Percentiles rank a stretch among this genome's conserved stretches.
Evolutionary conservation across 2,113 vertebrate genomes (phyloP).

Genomic region (Crypturellus undulatus): DNA sequence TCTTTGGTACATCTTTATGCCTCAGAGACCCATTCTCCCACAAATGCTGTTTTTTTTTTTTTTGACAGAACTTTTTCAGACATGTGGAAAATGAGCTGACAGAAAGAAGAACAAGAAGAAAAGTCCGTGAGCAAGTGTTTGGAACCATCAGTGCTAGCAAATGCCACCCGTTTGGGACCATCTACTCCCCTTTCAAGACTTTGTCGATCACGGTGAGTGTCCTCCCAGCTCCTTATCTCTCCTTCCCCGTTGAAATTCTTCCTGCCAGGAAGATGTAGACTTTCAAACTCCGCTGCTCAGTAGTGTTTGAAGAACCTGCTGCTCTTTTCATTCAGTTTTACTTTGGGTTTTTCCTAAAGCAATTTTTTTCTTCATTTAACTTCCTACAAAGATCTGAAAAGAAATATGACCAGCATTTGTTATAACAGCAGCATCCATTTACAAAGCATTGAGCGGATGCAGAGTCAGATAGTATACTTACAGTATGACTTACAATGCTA

Average conservation of each 20-base stretch:
- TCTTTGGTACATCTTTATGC: neutral
- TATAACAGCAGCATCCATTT: neutral
- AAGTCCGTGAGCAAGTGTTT: slow-evolving; percentile 2
- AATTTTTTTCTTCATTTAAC: neutral
- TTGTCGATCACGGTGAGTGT: slow-evolving; percentile 49
- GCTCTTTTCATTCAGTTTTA: neutral
- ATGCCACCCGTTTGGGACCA: slow-evolving; percentile 1
- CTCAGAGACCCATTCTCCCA: neutral
- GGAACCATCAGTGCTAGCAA: slow-evolving; percentile 33
- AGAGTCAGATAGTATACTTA: neutral
- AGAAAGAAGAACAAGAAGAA: neutral
- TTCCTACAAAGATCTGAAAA: neutral
- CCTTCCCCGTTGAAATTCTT: rapidly evolving
- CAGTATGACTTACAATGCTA: neutral
- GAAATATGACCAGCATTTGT: rapidly evolving
- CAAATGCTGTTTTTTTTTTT: neutral
- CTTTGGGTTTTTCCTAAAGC: neutral
- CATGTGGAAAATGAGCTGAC: slow-evolving; percentile 14
- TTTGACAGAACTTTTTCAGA: slow-evolving; percentile 3
- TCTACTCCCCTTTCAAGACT: slow-evolving; percentile 57
- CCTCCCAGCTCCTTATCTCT: neutral
- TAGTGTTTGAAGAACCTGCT: neutral
- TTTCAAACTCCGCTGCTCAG: neutral
- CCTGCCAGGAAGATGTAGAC: neutral
- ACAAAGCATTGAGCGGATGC: neutral